Percentiles rank a stretch among this genome's conserved stretches.
These are phyloP conservation scores for Atractosteus spatula DNA, from an alignment of 2,113 vertebrate species.

Conservation along the genomic window DNA sequence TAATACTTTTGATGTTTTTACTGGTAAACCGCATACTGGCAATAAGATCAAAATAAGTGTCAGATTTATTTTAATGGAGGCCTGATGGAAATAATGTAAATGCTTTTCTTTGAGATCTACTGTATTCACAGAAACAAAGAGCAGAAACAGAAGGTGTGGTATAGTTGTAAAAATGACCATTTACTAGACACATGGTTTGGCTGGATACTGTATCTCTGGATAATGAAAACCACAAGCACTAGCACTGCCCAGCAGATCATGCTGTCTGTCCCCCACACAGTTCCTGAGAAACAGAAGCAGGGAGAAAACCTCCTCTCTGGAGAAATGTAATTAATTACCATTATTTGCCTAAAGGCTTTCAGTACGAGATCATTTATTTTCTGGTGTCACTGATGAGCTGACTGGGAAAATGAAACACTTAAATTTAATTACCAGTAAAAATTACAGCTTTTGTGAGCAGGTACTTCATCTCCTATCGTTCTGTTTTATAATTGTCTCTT, in stretches of 20 bases:
- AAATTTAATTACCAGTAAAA: conserved; percentile 64
- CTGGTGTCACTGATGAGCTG: conserved; percentile 66
- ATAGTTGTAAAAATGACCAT: too few species aligned
- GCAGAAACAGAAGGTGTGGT: too few species aligned
- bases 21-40: too few species aligned
- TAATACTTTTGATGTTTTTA: too few species aligned
- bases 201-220: too few species aligned
- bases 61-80: too few species aligned
- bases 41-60: too few species aligned
- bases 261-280: conserved; percentile 39
- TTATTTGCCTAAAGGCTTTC: conserved; percentile 59
- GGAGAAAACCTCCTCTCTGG: conserved; percentile 41
- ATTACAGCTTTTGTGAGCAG: conserved; percentile 54
- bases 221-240: too few species aligned
- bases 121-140: too few species aligned
- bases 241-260: conserved; percentile 12
- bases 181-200: too few species aligned
- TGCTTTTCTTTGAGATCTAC: too few species aligned
- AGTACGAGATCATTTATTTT: conserved; percentile 64
- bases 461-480: conserved; percentile 57
- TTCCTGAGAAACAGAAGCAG: conserved; percentile 43
- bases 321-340: conserved; percentile 66
- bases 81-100: too few species aligned
- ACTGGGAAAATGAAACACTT: conserved; percentile 73
- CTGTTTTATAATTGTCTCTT: conserved; percentile 61